Conservation (phyloP, 2,888 invertebrate genomes). For the Rhorus exstirpatorius region DNA sequence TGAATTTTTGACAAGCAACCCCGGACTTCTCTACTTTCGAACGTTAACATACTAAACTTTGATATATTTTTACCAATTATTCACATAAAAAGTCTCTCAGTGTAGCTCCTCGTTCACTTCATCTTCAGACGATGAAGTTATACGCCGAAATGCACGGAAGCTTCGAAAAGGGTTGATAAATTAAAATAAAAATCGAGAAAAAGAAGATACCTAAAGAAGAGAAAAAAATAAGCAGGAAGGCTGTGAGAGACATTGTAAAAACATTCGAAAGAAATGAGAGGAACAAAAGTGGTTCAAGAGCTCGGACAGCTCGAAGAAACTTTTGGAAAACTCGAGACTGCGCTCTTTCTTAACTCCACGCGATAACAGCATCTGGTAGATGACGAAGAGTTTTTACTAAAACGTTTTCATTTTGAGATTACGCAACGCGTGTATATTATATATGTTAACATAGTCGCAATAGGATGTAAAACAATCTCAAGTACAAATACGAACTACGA, state of each 20-base stretch:
- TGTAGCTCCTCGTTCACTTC: neutral
- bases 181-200: constrained; percentile 8
- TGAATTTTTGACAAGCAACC: no score
- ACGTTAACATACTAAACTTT: no score
- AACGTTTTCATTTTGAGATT: constrained; percentile 22
- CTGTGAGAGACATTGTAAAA: constrained; percentile 20
- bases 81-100: no score
- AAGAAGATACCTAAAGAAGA: neutral
- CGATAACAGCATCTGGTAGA: constrained; percentile 11
- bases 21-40: no score
- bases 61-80: no score
- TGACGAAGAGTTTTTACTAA: constrained; percentile 25
- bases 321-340: neutral
- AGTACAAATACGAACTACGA: constrained; percentile 29
- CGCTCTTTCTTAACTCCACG: constrained; percentile 9
- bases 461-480: constrained; percentile 9
- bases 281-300: constrained; percentile 32
- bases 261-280: neutral
- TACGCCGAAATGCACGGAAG: neutral
- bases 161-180: constrained; percentile 6
- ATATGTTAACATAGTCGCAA: constrained; percentile 4
- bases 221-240: neutral
- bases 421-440: neutral
- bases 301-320: constrained; percentile 13
- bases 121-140: neutral